Base-by-base conservation (phyloP, 2,113 vertebrate genomes). In the Callocephalon fimbriatum region DNA sequence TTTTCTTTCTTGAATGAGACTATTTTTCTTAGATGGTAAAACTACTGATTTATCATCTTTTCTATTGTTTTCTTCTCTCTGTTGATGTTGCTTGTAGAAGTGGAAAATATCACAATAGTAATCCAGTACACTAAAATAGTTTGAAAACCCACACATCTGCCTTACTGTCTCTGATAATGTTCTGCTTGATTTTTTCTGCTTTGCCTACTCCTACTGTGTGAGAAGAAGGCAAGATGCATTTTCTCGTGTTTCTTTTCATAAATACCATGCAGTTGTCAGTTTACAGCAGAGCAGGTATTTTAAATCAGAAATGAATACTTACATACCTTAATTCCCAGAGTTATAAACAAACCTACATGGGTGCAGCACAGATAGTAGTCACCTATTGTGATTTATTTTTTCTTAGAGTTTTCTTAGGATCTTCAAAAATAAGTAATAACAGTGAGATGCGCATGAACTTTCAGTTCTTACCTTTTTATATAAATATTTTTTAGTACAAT, bases 11-110 rank as follows among this genome's bases (percentile, higher is more conserved):
- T 88, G n/a, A 87, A 63, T 27, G 5, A 89, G 18, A 50, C 9
- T 35, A 18, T 56, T 96, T 96, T 93, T 83, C 45, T 61, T 86
- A 8, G 35, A 6, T 86, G 67, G 61, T 86, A 17, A 93, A 97
- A 88, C 12, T 96, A 96, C 47, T 76, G 56, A 86, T 96, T 88
- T 40, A 21, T 61, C 7, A 7, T 65, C 83, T 72, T 94, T 51
- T 50, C 3, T 61, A 2, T 42, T 35, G 76, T 63, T 53, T 79
- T 61, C 54, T 22, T 93, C 9, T 72, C 54, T 82, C 3, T 81
- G 22, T 62, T 67, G 8, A 15, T 88, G 7, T 71, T 95, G 51
- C n/a, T 67, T 66, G 25, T 63, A 90, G 51, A 96, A 96, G n/a
- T 70, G 23, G 80, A 88, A 78, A 78, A 66, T 3, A 79, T 70